Conservation (phyloP, 2,797 vertebrate genomes). For the Margarornis squamiger region DNA sequence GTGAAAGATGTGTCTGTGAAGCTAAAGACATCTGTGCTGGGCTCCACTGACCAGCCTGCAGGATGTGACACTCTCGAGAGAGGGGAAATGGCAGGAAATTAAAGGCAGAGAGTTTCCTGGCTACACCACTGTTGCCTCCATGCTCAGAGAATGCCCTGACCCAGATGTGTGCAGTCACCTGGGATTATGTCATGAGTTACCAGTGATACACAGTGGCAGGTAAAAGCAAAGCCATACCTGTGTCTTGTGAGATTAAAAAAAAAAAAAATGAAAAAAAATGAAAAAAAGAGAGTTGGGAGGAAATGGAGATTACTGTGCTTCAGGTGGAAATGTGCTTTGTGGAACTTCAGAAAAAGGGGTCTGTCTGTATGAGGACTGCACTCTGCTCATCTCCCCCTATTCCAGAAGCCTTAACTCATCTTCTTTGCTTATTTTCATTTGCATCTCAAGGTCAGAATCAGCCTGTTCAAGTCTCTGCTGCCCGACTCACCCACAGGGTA, state of each 20-base stretch:
- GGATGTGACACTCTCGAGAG: background rate
- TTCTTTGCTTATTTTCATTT: background rate
- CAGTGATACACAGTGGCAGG: background rate
- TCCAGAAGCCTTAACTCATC: background rate
- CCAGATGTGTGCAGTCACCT: background rate
- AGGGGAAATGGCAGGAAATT: conserved; percentile 21
- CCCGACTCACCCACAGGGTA: background rate
- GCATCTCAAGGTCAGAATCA: background rate
- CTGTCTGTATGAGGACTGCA: background rate
- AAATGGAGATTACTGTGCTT: background rate
- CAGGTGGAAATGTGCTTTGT: background rate
- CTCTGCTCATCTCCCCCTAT: background rate
- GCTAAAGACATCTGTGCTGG: background rate
- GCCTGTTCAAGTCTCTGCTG: background rate
- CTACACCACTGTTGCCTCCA: background rate
- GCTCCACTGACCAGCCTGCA: background rate
- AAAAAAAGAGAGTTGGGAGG: rapidly evolving
- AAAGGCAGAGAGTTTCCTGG: background rate
- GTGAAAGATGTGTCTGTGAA: conserved; percentile 10
- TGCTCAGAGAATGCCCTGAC: background rate
- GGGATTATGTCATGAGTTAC: background rate
- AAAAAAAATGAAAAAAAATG: background rate
- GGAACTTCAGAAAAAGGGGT: background rate
- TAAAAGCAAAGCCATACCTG: background rate
- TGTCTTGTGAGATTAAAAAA: background rate